Evolutionary conservation across 2,888 invertebrate species (phyloP).

Genomic region (Saturnia japonica): DNA sequence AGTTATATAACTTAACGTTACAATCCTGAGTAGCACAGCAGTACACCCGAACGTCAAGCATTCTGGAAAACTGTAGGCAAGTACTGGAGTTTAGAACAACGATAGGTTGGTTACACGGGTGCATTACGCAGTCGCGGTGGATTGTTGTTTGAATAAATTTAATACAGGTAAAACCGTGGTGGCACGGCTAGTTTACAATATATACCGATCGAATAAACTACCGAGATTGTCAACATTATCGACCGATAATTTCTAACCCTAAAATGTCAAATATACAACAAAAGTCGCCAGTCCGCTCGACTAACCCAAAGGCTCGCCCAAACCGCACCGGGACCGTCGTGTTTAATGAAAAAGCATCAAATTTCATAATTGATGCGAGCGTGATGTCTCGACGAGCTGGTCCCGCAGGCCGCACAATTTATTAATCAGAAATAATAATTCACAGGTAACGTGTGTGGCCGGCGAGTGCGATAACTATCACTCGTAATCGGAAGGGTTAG

Average conservation of each 20-base stretch:
- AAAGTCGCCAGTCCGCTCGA: slow-evolving; percentile 33
- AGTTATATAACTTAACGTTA: too few species aligned
- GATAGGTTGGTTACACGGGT: too few species aligned
- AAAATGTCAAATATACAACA: slow-evolving; percentile 30
- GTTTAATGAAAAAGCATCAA: slow-evolving; percentile 79
- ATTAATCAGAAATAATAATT: slow-evolving; percentile 83
- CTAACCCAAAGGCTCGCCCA: slow-evolving; percentile 48
- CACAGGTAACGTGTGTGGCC: slow-evolving; percentile 71
- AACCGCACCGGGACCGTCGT: slow-evolving; percentile 59
- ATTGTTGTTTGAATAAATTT: too few species aligned
- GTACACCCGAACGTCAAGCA: too few species aligned
- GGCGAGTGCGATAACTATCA: slow-evolving; percentile 60
- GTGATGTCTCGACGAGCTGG: slow-evolving; percentile 53
- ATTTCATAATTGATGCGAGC: slow-evolving; percentile 72
- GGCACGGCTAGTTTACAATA: neutral
- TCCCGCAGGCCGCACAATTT: slow-evolving; percentile 73
- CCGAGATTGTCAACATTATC: slow-evolving; percentile 20
- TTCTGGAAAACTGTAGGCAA: too few species aligned
- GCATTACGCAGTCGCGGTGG: too few species aligned
- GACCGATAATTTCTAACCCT: slow-evolving; percentile 30
- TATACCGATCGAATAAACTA: slow-evolving; percentile 4
- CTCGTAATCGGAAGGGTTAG: slow-evolving; percentile 59
- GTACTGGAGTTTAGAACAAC: too few species aligned
- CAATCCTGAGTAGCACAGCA: too few species aligned
- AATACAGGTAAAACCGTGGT: too few species aligned